A percentile compares a stretch with the other conserved stretches of the same genome.
These are phyloP conservation scores for Spilosoma lubricipeda DNA, from an alignment of 2,888 invertebrate species.

Conservation along the genomic window DNA sequence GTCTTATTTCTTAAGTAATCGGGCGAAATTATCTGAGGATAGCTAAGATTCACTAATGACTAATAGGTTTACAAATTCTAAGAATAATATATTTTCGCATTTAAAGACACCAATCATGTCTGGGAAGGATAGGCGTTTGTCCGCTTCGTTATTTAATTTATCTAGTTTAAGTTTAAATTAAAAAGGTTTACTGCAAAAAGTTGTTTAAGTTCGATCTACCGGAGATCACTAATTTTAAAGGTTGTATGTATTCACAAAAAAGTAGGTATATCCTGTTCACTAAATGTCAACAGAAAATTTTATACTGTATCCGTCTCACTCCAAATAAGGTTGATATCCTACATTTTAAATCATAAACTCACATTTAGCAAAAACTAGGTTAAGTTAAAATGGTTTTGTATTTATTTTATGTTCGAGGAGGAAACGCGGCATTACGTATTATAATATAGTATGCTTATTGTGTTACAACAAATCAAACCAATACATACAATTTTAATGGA, in stretches of 20 bases:
- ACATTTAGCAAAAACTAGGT: background rate
- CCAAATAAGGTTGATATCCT: slow-evolving; percentile 13
- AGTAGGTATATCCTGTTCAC: slow-evolving; percentile 11
- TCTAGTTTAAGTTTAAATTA: background rate
- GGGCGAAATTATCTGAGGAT: no score
- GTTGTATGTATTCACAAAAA: background rate
- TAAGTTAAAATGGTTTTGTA: slow-evolving; percentile 13
- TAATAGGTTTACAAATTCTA: no score
- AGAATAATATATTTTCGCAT: no score
- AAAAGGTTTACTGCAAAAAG: background rate
- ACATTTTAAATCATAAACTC: background rate
- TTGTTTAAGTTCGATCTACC: background rate
- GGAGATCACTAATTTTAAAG: background rate
- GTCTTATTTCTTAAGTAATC: no score
- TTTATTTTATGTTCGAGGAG: slow-evolving; percentile 28
- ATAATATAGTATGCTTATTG: background rate
- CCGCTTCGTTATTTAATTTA: background rate
- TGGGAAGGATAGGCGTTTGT: background rate
- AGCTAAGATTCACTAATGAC: no score
- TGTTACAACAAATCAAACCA: background rate
- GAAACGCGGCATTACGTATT: slow-evolving; percentile 30
- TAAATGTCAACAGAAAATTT: background rate
- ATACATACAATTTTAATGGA: background rate
- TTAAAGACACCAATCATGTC: no score
- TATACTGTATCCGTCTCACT: background rate